Percentiles rank a stretch among this genome's conserved stretches.
These are phyloP conservation scores for Limnephilus marmoratus DNA, from an alignment of 2,888 invertebrate genomes.

Conservation along the genomic window DNA sequence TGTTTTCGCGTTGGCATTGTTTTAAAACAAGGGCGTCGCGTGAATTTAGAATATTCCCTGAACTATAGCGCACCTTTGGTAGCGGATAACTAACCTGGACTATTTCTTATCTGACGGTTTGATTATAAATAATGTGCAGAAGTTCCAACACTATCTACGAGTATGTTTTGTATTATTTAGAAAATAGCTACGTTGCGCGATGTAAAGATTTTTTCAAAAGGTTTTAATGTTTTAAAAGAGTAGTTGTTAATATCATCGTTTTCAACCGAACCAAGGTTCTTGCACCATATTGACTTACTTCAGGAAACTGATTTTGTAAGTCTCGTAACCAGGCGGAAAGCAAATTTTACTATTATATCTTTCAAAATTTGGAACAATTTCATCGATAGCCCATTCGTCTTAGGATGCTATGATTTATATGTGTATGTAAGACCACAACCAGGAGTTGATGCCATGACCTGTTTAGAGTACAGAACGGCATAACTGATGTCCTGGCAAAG, in stretches of 20 bases:
- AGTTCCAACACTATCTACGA: not conserved
- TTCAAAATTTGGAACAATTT: no score
- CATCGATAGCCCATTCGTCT: no score
- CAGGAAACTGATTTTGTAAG: no score
- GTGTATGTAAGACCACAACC: no score
- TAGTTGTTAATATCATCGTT: not conserved
- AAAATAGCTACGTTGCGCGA: not conserved
- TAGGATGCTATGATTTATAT: no score
- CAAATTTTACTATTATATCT: no score
- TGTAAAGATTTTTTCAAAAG: not conserved
- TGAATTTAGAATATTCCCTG: conserved; percentile 58
- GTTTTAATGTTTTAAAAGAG: not conserved
- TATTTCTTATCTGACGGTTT: not conserved
- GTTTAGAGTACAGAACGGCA: no score
- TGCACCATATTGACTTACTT: no score
- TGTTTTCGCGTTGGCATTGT: conserved; percentile 61
- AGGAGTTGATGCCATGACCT: no score
- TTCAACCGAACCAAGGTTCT: no score
- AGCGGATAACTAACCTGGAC: conserved; percentile 30
- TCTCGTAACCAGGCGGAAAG: no score
- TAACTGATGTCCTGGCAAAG: no score
- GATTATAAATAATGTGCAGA: conserved; percentile 18
- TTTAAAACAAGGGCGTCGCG: conserved; percentile 61
- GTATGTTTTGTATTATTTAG: not conserved
- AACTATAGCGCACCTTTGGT: conserved; percentile 45